Evolutionary conservation across 2,888 invertebrate species (phyloP), one percentile per base, ranked within the genome.

Genomic region (Noctua janthe): DNA sequence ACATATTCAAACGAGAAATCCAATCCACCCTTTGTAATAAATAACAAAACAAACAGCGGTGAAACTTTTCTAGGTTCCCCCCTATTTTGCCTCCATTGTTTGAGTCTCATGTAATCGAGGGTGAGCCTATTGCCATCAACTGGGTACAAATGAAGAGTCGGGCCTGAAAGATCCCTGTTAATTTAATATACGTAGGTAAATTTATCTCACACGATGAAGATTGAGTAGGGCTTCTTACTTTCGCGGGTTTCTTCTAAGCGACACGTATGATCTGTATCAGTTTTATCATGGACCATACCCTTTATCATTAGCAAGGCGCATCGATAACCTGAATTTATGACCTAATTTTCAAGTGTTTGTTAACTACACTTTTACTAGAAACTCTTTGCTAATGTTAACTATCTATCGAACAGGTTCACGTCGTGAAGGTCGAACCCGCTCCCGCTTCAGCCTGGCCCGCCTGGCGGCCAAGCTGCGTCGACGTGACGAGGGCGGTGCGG

Each of bases 401-500:
- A 47, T 17, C 8, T 69, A 20, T 8, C 23, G 1, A 47, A 47
- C 76, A 86, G 86, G 86, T 6, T 78, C 86, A 11, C 86, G 86
- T 6, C 87, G 86, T 1, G 86, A 87, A 66, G 86, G 91, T 13
- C 92, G 96, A 0, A 88, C 94, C 2, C 90, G 94, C 2, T 95
- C 96, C 0, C 92, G 96, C 1, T 97, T 96, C 92, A 96, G 97
- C 87, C 92, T 97, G 59, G 95, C 97, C 15, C 95, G 96, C 0
- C 91, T 97, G 3, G 95, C 97, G 0, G 96, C 97, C 2, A 94
- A 94, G 81, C 90, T 96, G 43, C 92, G 96, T 0, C 94, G 96
- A 4, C 94, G 93, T 35, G 96, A 96, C 80, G 96, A 97, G 90
- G 97, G 98, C 80, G 97, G 98, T 78, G 98, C 98, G 0, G 97